Conservation (phyloP, 2,888 invertebrate genomes). For the Magallana nippona region DNA sequence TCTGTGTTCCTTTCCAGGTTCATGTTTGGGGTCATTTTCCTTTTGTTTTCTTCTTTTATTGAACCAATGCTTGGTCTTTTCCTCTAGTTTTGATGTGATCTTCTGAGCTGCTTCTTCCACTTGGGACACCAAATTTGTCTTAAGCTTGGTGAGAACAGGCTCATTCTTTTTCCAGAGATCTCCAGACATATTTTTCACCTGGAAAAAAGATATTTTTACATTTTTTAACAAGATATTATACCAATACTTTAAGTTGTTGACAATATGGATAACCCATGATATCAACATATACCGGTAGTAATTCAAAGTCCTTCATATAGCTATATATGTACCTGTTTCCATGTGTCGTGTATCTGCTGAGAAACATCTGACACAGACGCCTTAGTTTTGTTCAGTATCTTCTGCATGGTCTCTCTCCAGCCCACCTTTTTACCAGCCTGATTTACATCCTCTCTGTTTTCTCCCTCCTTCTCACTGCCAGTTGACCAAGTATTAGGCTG, state of each 20-base stretch:
- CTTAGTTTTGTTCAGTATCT: slow-evolving; percentile 54
- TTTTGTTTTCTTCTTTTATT: neutral
- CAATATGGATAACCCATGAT: too few relatives aligned
- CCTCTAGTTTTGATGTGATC: slow-evolving; percentile 19
- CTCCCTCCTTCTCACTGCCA: neutral
- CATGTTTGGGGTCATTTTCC: slow-evolving; percentile 12
- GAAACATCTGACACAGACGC: slow-evolving; percentile 53
- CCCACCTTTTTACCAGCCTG: slow-evolving; percentile 39
- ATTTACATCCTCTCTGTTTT: neutral
- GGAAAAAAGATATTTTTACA: neutral
- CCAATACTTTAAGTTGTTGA: too few relatives aligned
- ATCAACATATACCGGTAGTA: too few relatives aligned
- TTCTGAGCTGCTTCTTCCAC: slow-evolving; percentile 24
- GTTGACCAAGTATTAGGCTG: neutral
- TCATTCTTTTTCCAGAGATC: slow-evolving; percentile 59
- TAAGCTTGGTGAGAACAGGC: slow-evolving; percentile 47
- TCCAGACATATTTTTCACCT: slow-evolving; percentile 58
- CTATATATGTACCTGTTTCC: slow-evolving; percentile 44
- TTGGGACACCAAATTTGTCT: slow-evolving; percentile 41
- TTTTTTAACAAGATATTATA: too few relatives aligned
- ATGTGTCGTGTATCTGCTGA: slow-evolving; percentile 55
- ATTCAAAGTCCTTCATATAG: too few relatives aligned
- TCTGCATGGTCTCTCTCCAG: slow-evolving; percentile 54
- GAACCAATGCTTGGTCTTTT: slow-evolving; percentile 24
- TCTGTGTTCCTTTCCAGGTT: neutral